Base-by-base conservation (phyloP, 2,888 invertebrate species). In the Amblyteles armatorius region DNA sequence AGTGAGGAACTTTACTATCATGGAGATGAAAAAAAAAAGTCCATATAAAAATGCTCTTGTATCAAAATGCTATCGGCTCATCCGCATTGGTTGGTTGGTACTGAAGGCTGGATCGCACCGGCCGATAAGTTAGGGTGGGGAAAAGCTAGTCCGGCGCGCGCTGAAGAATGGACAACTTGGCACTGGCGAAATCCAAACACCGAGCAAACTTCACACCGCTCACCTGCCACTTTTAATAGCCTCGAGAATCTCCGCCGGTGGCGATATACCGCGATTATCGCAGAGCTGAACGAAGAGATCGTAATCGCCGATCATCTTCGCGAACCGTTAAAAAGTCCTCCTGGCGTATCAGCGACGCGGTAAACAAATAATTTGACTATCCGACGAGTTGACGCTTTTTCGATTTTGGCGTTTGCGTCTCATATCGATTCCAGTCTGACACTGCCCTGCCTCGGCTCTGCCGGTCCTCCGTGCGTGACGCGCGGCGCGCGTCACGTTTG, bases 141-240 rank as follows among this genome's bases (percentile, higher is more conserved):
- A 16, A 60, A 29, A 33, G 29, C 6, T 5, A 5, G 29, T 16
- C 5, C 16, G 3, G 33, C 16, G 33, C 60, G 60, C 33, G 26
- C 33, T 3, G 16, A 7, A 33, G 63, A 63, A 16, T 33, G 4
- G 63, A n/a, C 29, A 33, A 33, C 63, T 29, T 29, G 7, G 29
- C 29, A 63, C 63, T 63, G 63, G 33, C n/a, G 3, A 60, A 29
- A 71, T 29, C 44, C 16, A 67, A 72, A 71, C 77, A 71, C 74
- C 69, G 33, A 77, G 40, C 77, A 77, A 77, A 77, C 77, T 76
- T 72, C 63, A 68, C 22, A 67, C 19, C 55, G 71, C 86, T 90
- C 83, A 92, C 92, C 92, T 90, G 88, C 91, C 90, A 26, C 86
- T 84, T 87, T 91, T 91, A 48, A 92, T 87, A 22, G 91, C 90